These are phyloP conservation scores for Manduca sexta DNA, from an alignment of 1,140 invertebrate genomes.

Conservation along the genomic window DNA sequence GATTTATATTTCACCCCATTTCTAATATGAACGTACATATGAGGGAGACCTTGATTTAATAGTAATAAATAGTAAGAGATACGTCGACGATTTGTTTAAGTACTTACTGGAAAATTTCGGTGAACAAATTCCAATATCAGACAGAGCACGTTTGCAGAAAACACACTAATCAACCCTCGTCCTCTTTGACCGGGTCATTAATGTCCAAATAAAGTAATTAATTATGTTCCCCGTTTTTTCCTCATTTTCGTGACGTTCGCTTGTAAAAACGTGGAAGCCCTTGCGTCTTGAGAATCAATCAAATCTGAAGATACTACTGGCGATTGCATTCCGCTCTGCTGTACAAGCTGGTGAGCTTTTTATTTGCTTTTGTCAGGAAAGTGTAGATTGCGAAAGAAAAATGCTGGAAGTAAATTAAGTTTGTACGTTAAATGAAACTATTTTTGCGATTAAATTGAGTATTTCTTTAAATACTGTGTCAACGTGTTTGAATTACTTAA, in stretches of 20 bases:
- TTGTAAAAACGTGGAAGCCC: slow-evolving; percentile 52
- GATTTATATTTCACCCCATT: no score
- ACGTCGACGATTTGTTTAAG: background rate
- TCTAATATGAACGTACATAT: no score
- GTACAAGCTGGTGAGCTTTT: no score
- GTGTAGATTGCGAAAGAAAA: no score
- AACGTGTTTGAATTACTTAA: no score
- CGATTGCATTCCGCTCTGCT: slow-evolving; percentile 30
- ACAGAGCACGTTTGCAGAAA: slow-evolving; percentile 34
- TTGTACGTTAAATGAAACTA: no score
- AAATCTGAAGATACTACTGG: slow-evolving; percentile 48
- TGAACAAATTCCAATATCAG: slow-evolving; percentile 26
- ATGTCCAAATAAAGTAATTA: slow-evolving; percentile 70
- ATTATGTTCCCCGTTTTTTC: slow-evolving; percentile 60
- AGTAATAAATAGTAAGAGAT: no score
- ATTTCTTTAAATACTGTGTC: no score
- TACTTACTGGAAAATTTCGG: slow-evolving; percentile 4
- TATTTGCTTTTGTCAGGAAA: no score
- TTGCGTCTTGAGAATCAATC: slow-evolving; percentile 55
- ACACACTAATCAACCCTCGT: slow-evolving; percentile 55
- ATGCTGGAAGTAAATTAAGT: no score
- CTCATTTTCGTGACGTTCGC: slow-evolving; percentile 52
- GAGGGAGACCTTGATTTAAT: no score
- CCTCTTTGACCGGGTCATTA: slow-evolving; percentile 57
- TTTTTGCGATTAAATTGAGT: no score